Evolutionary conservation across 1,140 invertebrate species (phyloP).

Genomic region (Drosophila orosa): DNA sequence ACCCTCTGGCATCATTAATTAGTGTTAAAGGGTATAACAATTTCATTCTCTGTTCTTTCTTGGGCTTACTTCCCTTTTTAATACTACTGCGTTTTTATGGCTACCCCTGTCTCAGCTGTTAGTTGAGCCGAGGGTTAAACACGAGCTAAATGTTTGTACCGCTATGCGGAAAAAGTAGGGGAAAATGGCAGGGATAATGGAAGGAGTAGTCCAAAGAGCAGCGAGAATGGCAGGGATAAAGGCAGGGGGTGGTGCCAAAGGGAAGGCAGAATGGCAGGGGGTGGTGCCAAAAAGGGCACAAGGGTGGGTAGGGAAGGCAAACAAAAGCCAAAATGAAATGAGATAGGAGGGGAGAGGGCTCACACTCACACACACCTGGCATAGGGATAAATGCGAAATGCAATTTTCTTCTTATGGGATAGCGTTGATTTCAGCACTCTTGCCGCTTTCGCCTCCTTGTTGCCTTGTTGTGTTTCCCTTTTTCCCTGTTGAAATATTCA

Average conservation of each 20-base stretch:
- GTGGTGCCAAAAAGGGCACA: not conserved
- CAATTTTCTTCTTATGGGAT: conserved; percentile 73
- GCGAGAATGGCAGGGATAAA: too few relatives aligned
- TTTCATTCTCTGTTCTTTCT: conserved; percentile 12
- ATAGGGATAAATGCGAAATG: conserved; percentile 68
- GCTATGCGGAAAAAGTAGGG: conserved; percentile 52
- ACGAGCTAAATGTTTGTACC: conserved; percentile 70
- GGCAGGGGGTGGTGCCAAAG: conserved; percentile 5
- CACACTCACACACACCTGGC: conserved; percentile 38
- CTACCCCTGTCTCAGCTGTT: conserved; percentile 29
- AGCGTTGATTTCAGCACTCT: conserved; percentile 67
- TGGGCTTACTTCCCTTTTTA: conserved; percentile 1
- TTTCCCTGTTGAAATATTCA: conserved; percentile 72
- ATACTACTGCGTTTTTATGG: conserved; percentile 36
- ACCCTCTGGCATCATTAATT: not conserved
- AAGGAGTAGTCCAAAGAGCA: not conserved
- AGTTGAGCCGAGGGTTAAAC: conserved; percentile 37
- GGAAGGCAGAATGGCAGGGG: not conserved
- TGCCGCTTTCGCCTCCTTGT: not conserved
- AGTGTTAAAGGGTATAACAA: not conserved
- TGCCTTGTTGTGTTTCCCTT: not conserved
- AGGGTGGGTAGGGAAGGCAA: not conserved
- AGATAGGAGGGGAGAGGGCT: not conserved
- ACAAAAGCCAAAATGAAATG: conserved; percentile 9
- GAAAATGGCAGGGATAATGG: not conserved